phyloP scores from a whole-genome alignment of 2,797 vertebrate genomes.

The Thalassophryne amazonica region DNA sequence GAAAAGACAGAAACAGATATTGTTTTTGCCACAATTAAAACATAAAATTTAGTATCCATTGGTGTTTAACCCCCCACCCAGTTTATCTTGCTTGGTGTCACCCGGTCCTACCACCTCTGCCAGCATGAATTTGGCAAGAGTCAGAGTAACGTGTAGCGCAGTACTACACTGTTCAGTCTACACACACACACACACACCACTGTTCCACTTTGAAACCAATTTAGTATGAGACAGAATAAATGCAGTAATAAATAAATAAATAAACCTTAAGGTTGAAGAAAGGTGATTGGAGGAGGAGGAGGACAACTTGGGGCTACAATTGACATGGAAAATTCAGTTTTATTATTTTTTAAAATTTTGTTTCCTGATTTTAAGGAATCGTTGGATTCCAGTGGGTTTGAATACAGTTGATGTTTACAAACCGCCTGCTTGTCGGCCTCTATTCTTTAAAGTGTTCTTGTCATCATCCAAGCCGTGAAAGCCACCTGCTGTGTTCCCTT shows the following conservation, averaged over 20 bases:
- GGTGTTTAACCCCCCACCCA: background rate
- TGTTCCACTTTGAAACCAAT: too few relatives aligned
- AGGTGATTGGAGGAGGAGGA: background rate
- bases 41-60: too few relatives aligned
- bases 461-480: slow-evolving; percentile 34
- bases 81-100: background rate
- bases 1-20: background rate
- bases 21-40: too few relatives aligned
- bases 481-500: slow-evolving; percentile 33
- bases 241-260: background rate
- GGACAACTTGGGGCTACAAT: background rate
- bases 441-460: slow-evolving; percentile 18
- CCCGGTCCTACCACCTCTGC: background rate
- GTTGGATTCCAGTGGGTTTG: background rate
- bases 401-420: background rate
- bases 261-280: background rate
- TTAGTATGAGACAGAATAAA: too few relatives aligned
- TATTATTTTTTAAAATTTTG: background rate
- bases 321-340: background rate
- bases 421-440: background rate
- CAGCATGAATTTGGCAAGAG: slow-evolving; percentile 12
- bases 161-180: too few relatives aligned
- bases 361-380: background rate
- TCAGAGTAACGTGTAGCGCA: too few relatives aligned
- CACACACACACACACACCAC: too few relatives aligned